Conservation (phyloP, 2,113 vertebrate genomes). For the Xenus cinereus region DNA sequence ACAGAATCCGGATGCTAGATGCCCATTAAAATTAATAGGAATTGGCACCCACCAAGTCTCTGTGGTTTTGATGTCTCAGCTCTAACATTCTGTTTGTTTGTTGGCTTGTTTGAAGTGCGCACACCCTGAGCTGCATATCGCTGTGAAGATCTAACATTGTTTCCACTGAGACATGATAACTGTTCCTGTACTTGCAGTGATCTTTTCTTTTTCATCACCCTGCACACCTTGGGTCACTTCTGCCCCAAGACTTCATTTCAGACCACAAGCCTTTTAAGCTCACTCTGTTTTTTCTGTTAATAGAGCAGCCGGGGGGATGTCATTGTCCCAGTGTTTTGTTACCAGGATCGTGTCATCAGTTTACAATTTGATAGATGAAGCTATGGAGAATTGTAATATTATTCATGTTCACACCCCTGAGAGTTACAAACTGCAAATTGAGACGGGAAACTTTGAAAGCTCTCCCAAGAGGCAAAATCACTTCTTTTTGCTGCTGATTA, state of each 20-base stretch:
- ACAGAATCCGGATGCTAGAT: neutral
- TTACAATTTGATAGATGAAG: slow-evolving; percentile 29
- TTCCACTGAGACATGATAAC: neutral
- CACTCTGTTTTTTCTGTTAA: neutral
- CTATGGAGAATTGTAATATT: neutral
- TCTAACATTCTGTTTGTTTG: slow-evolving; percentile 12
- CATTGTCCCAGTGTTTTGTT: neutral
- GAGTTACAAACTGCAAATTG: slow-evolving; percentile 41
- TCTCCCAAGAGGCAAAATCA: slow-evolving; percentile 58
- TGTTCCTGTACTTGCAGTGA: neutral
- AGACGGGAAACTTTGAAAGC: slow-evolving; percentile 35
- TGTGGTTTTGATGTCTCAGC: slow-evolving; percentile 12
- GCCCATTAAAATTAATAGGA: slow-evolving; percentile 41
- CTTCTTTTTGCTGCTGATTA: slow-evolving; percentile 64
- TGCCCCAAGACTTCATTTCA: neutral
- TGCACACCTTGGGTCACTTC: neutral
- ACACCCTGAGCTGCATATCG: neutral
- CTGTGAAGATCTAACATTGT: neutral
- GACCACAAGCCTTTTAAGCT: neutral
- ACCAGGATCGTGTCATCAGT: neutral
- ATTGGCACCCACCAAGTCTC: neutral
- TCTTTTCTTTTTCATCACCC: neutral
- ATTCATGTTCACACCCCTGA: neutral
- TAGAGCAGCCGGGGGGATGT: neutral
- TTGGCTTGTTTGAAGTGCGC: neutral